These are phyloP conservation scores for Tribolium madens DNA, from an alignment of 1,140 invertebrate genomes.

Conservation along the genomic window DNA sequence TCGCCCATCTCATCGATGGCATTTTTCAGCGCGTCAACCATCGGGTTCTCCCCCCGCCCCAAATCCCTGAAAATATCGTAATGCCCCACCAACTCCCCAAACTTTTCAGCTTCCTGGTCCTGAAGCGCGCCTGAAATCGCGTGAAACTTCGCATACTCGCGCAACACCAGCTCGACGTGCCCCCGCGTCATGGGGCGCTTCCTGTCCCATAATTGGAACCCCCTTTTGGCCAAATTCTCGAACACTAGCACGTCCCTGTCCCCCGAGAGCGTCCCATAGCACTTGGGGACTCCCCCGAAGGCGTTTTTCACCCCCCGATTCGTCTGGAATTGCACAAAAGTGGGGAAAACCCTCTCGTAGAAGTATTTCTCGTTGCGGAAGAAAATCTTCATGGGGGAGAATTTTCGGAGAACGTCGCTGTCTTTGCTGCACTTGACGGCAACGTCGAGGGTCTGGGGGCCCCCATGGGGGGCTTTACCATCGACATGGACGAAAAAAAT, in stretches of 20 bases:
- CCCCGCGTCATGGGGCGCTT: conserved; percentile 63
- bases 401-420: background rate
- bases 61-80: conserved; percentile 51
- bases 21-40: background rate
- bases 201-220: conserved; percentile 66
- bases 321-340: background rate
- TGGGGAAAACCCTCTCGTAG: background rate
- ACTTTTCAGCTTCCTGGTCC: conserved; percentile 60
- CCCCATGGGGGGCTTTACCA: background rate
- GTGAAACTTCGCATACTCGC: conserved; percentile 69
- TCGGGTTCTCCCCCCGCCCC: background rate
- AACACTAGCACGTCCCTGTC: conserved; percentile 66
- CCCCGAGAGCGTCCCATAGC: conserved; percentile 62
- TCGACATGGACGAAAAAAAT: conserved; percentile 3
- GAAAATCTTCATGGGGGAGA: background rate
- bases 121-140: conserved; percentile 68
- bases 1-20: background rate
- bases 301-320: background rate
- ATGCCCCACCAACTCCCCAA: conserved; percentile 45
- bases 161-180: conserved; percentile 65
- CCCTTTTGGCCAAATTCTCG: conserved; percentile 67
- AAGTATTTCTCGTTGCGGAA: conserved; percentile 7
- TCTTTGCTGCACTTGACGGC: conserved; percentile 9
- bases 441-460: background rate
- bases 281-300: conserved; percentile 63